Evolutionary conservation across 2,797 vertebrate genomes (phyloP).

Genomic region (Schizopygopsis pylzovi): DNA sequence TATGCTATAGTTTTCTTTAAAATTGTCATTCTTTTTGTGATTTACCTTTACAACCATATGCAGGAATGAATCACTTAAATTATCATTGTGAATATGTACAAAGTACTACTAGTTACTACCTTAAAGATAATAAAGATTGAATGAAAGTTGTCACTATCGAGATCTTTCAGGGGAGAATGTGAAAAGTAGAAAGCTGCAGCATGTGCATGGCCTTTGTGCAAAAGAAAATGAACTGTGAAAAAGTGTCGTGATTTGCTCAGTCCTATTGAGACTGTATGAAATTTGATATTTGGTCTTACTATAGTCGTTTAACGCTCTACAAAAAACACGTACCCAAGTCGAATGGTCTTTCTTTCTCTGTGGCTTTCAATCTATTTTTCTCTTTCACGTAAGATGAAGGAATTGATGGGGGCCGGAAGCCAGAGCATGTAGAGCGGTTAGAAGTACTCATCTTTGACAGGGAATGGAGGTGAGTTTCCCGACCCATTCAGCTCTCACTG

Average conservation of each 20-base stretch:
- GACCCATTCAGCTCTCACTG: constrained; percentile 33
- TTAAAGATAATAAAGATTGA: neutral
- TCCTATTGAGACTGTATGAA: neutral
- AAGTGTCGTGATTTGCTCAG: neutral
- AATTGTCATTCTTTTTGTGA: neutral
- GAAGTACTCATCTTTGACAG: constrained; percentile 35
- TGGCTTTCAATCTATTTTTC: constrained; percentile 21
- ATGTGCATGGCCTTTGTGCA: neutral
- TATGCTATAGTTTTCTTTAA: neutral
- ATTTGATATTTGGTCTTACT: constrained; percentile 8
- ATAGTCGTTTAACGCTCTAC: neutral
- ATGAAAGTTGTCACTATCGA: neutral
- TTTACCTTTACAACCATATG: neutral
- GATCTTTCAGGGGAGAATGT: neutral
- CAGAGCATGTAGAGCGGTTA: constrained; percentile 53
- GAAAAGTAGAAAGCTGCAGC: no score
- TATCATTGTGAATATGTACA: neutral
- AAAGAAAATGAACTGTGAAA: neutral
- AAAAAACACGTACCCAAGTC: neutral
- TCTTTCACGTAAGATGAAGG: constrained; percentile 52
- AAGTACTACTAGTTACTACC: neutral
- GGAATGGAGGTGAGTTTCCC: constrained; percentile 45
- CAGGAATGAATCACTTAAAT: neutral
- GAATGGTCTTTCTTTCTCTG: neutral
- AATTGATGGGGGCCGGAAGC: constrained; percentile 64